Evolutionary conservation across 2,113 vertebrate genomes (phyloP).

Genomic region (Dasyurus viverrinus): DNA sequence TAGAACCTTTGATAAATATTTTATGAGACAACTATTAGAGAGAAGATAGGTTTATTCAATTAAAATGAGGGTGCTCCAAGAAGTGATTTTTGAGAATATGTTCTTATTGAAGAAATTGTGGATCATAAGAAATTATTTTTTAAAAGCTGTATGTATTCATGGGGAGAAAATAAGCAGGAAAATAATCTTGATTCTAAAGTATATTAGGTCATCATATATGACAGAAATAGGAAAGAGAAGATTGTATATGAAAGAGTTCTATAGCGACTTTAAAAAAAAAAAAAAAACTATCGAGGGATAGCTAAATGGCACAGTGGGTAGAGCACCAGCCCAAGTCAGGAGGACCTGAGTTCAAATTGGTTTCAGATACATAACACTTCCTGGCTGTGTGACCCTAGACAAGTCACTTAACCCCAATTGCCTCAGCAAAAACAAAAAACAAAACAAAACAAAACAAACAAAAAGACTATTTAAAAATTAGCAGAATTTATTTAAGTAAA

Average conservation of each 20-base stretch:
- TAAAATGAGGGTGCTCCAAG: too few relatives aligned
- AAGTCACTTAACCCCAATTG: too few relatives aligned
- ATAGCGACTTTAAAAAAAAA: not conserved
- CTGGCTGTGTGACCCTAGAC: too few relatives aligned
- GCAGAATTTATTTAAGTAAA: not conserved
- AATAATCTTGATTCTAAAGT: not conserved
- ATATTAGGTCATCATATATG: not conserved
- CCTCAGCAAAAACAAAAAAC: too few relatives aligned
- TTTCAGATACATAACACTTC: too few relatives aligned
- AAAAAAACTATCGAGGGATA: too few relatives aligned
- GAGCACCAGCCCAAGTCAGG: too few relatives aligned
- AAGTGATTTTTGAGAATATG: too few relatives aligned
- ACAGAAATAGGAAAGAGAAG: not conserved
- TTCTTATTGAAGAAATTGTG: not conserved
- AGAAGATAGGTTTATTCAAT: not conserved
- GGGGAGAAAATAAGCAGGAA: not conserved
- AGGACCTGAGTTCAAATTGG: too few relatives aligned
- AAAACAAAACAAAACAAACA: too few relatives aligned
- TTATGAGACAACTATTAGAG: not conserved
- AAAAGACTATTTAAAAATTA: not conserved
- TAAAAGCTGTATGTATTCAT: not conserved
- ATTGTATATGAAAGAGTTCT: not conserved
- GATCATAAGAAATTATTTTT: not conserved
- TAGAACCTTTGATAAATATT: not conserved
- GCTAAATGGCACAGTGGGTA: too few relatives aligned